These are phyloP conservation scores for Sebastes steindachneri DNA, from an alignment of 2,797 vertebrate genomes.

Conservation along the genomic window DNA sequence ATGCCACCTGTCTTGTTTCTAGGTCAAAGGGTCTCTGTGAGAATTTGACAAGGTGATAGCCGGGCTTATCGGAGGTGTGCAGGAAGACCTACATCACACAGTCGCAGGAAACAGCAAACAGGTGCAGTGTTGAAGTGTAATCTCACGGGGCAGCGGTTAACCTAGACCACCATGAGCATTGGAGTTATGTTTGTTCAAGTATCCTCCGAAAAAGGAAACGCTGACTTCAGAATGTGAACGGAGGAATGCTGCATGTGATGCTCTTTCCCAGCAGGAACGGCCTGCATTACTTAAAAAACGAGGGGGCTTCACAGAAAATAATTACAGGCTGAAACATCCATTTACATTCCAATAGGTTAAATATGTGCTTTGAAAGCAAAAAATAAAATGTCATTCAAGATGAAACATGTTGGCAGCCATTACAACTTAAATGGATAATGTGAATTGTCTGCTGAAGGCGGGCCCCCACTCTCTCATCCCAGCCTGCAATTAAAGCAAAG, in stretches of 20 bases:
- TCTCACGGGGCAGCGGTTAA: not conserved
- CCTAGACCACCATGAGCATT: not conserved
- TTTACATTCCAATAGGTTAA: constrained; percentile 75
- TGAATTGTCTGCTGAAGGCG: constrained; percentile 63
- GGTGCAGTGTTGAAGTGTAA: not conserved
- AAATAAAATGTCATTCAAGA: constrained; percentile 68
- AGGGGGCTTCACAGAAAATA: constrained; percentile 48
- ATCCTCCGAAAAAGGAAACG: constrained; percentile 1
- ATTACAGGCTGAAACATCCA: constrained; percentile 63
- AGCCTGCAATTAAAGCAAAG: constrained; percentile 73
- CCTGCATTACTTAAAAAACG: constrained; percentile 33
- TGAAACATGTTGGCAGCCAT: constrained; percentile 74
- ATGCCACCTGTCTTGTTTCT: constrained; percentile 6
- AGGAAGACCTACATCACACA: not conserved
- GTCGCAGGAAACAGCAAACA: not conserved
- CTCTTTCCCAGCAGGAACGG: constrained; percentile 18
- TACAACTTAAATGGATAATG: constrained; percentile 70
- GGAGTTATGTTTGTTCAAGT: not conserved
- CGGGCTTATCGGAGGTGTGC: constrained; percentile 17
- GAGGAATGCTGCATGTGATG: constrained; percentile 6
- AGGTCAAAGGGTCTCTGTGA: constrained; percentile 4
- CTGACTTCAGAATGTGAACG: not conserved
- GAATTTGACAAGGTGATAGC: constrained; percentile 27
- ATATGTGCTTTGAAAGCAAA: constrained; percentile 56
- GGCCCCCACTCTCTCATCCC: constrained; percentile 53